Evolutionary conservation across 2,797 vertebrate genomes (phyloP).

Genomic region (Gouania willdenowi): DNA sequence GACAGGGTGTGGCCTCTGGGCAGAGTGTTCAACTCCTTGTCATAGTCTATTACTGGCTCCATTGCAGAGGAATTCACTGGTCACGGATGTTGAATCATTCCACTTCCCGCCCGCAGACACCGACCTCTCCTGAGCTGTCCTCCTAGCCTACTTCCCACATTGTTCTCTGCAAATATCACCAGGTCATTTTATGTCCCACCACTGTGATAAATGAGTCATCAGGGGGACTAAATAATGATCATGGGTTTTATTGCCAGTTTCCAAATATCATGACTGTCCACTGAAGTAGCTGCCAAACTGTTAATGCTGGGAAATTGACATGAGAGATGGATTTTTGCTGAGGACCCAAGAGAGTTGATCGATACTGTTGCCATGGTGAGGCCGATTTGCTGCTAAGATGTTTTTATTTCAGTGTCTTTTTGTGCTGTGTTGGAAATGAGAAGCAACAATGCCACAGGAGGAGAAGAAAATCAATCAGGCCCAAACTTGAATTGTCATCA

Average conservation of each 20-base stretch:
- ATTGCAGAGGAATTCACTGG: constrained; percentile 9
- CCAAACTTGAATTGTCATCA: constrained; percentile 49
- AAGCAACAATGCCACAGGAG: constrained; percentile 50
- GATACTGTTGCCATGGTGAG: constrained; percentile 73
- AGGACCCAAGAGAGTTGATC: constrained; percentile 66
- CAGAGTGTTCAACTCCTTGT: constrained; percentile 2
- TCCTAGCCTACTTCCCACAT: constrained; percentile 5
- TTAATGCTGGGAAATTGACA: constrained; percentile 68
- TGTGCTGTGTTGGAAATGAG: constrained; percentile 63
- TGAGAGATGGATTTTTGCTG: constrained; percentile 66
- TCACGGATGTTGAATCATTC: constrained; percentile 15
- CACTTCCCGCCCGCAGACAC: neutral
- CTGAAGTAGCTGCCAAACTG: constrained; percentile 60
- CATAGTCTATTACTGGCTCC: constrained; percentile 4
- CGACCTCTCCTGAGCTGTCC: constrained; percentile 12
- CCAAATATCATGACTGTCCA: constrained; percentile 60
- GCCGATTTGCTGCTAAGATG: constrained; percentile 67
- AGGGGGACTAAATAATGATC: constrained; percentile 56
- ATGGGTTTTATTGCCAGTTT: constrained; percentile 57
- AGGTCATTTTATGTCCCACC: constrained; percentile 42
- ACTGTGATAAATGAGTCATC: constrained; percentile 63
- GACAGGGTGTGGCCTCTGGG: neutral
- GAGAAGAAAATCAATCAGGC: constrained; percentile 51
- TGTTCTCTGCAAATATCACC: constrained; percentile 36
- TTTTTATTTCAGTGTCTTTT: constrained; percentile 67